Percentiles rank a stretch among this genome's conserved stretches.
phyloP scores from a whole-genome alignment of 2,888 invertebrate species.

The Philhelius pedissequus region DNA sequence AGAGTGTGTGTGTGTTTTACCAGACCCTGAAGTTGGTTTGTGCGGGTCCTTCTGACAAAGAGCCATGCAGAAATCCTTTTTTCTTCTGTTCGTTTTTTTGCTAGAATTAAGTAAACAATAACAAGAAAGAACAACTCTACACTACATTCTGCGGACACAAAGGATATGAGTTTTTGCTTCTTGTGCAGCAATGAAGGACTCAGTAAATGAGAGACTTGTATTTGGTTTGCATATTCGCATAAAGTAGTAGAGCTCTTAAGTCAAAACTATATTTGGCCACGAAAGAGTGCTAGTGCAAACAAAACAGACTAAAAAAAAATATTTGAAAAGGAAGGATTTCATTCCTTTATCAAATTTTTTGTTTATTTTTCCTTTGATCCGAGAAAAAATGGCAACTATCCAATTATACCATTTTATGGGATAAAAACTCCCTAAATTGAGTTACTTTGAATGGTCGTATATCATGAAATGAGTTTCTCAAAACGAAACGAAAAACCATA shows the following conservation, averaged over 20 bases:
- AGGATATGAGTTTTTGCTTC: conserved; percentile 1
- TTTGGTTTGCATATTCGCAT: conserved; percentile 30
- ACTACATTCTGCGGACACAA: conserved; percentile 16
- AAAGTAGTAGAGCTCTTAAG: conserved; percentile 12
- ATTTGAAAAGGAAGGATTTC: not conserved
- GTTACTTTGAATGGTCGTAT: conserved; percentile 27
- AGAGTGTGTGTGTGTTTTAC: conserved; percentile 18
- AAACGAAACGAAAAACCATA: conserved; percentile 10
- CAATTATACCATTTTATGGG: conserved; percentile 39
- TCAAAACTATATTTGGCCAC: conserved; percentile 9
- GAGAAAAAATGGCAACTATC: conserved; percentile 23
- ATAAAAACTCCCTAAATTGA: conserved; percentile 7
- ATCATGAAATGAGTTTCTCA: not conserved
- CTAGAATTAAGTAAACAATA: conserved; percentile 1
- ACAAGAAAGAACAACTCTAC: not conserved
- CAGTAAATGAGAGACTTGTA: not conserved
- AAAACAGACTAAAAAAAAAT: not conserved
- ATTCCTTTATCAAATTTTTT: not conserved
- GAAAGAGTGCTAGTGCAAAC: not conserved
- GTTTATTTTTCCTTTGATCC: not conserved
- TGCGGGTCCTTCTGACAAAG: conserved; percentile 29
- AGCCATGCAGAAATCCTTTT: conserved; percentile 39
- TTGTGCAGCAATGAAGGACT: conserved; percentile 3
- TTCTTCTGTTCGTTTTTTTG: not conserved
- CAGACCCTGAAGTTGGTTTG: not conserved